Conservation (phyloP, 1,140 invertebrate genomes). For the Bemisia tabaci region DNA sequence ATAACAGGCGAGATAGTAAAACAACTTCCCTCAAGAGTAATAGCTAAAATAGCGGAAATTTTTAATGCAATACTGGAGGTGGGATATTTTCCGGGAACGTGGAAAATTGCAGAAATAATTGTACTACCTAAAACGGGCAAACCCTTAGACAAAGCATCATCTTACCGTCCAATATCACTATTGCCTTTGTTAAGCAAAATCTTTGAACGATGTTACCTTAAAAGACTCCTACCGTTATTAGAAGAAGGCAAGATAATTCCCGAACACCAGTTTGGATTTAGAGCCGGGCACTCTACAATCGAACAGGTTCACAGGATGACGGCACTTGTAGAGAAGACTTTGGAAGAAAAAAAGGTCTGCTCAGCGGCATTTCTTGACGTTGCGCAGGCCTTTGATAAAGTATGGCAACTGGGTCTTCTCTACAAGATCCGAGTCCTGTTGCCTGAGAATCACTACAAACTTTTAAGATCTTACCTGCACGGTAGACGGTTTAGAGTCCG, state of each 20-base stretch:
- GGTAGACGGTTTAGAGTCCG: neutral
- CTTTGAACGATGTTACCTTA: neutral
- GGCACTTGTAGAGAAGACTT: constrained; percentile 16
- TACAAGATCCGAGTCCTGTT: constrained; percentile 18
- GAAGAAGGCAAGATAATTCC: neutral
- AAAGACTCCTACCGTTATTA: neutral
- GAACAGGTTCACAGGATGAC: neutral
- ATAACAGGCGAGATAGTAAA: constrained; percentile 9
- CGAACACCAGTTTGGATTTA: neutral
- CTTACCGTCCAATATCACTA: constrained; percentile 29
- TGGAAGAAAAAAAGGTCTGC: constrained; percentile 21
- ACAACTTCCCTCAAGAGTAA: constrained; percentile 5
- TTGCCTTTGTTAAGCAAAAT: constrained; percentile 18
- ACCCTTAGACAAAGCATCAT: constrained; percentile 21
- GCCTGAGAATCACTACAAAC: neutral
- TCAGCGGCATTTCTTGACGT: constrained; percentile 27
- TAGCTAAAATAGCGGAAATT: constrained; percentile 1
- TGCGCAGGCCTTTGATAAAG: constrained; percentile 31
- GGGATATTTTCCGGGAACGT: constrained; percentile 10
- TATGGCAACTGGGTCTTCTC: constrained; percentile 28
- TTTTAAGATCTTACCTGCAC: neutral
- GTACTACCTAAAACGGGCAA: constrained; percentile 25
- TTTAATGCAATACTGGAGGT: constrained; percentile 9
- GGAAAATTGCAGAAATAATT: neutral
- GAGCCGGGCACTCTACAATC: neutral